Evolutionary conservation across 2,113 vertebrate species (phyloP), one percentile per base, ranked within the genome.

Genomic region (Heterocephalus glaber): DNA sequence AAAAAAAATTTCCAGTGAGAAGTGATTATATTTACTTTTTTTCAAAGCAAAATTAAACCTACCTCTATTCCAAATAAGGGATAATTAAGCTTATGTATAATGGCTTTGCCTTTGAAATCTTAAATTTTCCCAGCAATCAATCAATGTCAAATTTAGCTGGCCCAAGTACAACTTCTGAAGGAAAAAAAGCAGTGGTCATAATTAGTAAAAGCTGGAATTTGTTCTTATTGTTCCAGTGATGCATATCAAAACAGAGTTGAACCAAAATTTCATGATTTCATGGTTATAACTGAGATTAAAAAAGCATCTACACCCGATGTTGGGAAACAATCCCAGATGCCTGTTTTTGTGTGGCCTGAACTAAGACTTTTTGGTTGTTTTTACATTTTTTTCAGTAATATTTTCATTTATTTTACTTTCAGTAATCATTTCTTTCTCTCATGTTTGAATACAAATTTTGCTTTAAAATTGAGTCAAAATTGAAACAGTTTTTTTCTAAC

Each of bases 11-110:
- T 89, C 22, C 41, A 95, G 33, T 41, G 76, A 58, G 65, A 28
- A 81, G 47, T 65, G 47, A 89, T 76, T 74, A 54, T 80, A 85
- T 47, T 88, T 68, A 88, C 56, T 93, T 87, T 82, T 91, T 72
- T 90, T 83, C 30, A 90, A 35, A 68, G 76, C 10, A 70, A 83
- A 95, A 58, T 68, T 95, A 58, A 85, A 65, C 80, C 38, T 60
- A 24, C 28, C 77, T 49, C 12, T 38, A 72, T 22, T 93, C 13
- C 60, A 80, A 80, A 86, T 35, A 70, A 52, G 33, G 14, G 9
- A 41, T 74, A 77, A 79, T 68, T 72, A 87, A 79, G 13, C n/a
- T 80, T 85, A 83, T 44, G 80, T 1, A 65, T 83, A 52, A 84
- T 85, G 38, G 38, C 58, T 86, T 84, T 79, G 8, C 28, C 79